These are phyloP conservation scores for Ctena decussata DNA, from an alignment of 2,888 invertebrate genomes.

Conservation along the genomic window DNA sequence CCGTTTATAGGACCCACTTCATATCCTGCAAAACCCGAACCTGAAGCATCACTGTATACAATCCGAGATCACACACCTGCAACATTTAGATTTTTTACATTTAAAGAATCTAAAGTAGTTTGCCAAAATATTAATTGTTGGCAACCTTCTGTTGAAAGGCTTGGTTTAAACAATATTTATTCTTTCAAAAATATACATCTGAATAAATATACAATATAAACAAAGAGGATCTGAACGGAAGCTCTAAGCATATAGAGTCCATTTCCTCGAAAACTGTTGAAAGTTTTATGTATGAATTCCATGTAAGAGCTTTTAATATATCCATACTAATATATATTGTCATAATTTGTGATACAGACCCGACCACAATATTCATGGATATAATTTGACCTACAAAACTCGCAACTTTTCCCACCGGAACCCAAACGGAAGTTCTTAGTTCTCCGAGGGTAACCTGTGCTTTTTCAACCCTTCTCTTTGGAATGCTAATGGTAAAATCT, in stretches of 20 bases:
- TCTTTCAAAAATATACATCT: too few species aligned
- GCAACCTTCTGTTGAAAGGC: slow-evolving; percentile 16
- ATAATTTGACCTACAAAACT: slow-evolving; percentile 62
- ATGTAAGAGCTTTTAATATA: slow-evolving; percentile 18
- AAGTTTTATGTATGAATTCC: slow-evolving; percentile 37
- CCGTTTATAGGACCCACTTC: slow-evolving; percentile 20
- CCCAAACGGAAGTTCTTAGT: too few species aligned
- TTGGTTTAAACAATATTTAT: too few species aligned
- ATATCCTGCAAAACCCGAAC: slow-evolving; percentile 24
- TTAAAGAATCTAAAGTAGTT: neutral
- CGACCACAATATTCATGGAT: slow-evolving; percentile 61
- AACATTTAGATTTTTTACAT: neutral
- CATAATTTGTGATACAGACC: slow-evolving; percentile 58
- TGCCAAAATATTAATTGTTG: too few species aligned
- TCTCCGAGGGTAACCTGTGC: too few species aligned
- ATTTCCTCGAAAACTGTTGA: too few species aligned
- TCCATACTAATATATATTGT: slow-evolving; percentile 50
- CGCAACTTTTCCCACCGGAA: slow-evolving; percentile 44
- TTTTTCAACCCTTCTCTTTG: too few species aligned
- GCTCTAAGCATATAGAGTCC: too few species aligned
- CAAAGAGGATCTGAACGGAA: too few species aligned
- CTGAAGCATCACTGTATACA: slow-evolving; percentile 33
- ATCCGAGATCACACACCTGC: neutral
- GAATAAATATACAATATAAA: too few species aligned
- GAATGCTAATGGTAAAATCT: slow-evolving; percentile 25